Conservation (phyloP, 2,113 vertebrate genomes). For the Brienomyrus longianalis region DNA sequence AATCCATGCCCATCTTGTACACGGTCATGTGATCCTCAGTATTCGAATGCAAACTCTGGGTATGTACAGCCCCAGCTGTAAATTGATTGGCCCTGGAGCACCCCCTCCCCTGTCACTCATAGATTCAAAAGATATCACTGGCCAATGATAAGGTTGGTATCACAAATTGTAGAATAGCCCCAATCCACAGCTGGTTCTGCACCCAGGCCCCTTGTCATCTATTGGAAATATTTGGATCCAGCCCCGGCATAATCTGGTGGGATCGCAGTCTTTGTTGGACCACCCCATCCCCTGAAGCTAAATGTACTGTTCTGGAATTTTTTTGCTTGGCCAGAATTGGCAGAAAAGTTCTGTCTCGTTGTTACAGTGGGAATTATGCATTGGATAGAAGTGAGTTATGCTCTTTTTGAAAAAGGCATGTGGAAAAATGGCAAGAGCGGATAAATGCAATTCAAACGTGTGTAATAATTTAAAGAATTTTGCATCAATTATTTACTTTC, state of each 20-base stretch:
- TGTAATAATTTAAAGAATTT: background rate
- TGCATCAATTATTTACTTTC: background rate
- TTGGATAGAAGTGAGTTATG: background rate
- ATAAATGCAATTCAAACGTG: background rate
- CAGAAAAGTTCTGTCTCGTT: background rate
- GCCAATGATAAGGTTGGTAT: background rate
- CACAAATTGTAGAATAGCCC: background rate
- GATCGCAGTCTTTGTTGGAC: background rate
- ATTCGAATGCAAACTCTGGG: background rate
- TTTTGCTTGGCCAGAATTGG: background rate
- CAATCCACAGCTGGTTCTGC: background rate
- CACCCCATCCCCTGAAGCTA: background rate
- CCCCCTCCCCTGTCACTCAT: background rate
- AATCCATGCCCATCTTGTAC: background rate
- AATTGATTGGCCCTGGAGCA: background rate
- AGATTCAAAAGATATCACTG: background rate
- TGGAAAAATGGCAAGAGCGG: background rate
- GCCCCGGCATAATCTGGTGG: background rate
- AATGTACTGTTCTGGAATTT: background rate
- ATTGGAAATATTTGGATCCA: background rate
- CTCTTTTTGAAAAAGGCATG: background rate
- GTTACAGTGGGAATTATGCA: background rate
- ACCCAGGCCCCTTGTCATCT: background rate
- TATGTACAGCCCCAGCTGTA: background rate
- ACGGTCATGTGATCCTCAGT: background rate